Evolutionary conservation across 2,797 vertebrate genomes (phyloP).

Genomic region (Scyliorhinus canicula): DNA sequence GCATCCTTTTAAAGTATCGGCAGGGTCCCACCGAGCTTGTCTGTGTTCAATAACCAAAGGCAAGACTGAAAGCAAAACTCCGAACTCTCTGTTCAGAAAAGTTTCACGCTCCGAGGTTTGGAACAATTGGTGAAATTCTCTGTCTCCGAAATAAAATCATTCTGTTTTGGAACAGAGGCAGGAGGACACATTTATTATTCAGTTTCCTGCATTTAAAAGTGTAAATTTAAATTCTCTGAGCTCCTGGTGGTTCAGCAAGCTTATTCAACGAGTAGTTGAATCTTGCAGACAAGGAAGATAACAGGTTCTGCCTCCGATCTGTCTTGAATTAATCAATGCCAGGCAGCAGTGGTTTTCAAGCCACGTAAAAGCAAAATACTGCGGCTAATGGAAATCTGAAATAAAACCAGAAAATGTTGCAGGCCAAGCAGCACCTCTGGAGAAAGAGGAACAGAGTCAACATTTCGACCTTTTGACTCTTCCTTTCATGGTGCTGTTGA

Average conservation of each 20-base stretch:
- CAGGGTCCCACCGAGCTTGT: not conserved
- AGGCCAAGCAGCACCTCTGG: not conserved
- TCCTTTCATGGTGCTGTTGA: not conserved
- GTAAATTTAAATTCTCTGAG: not conserved
- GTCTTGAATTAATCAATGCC: not conserved
- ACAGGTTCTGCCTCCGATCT: not conserved
- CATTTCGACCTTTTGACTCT: not conserved
- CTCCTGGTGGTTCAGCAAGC: not conserved
- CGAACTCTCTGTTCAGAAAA: not conserved
- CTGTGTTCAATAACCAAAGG: not conserved
- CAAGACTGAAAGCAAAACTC: not conserved
- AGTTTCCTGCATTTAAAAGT: not conserved
- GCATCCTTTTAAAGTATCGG: not conserved
- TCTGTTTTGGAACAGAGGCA: not conserved
- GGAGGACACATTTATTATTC: too few species aligned
- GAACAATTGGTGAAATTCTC: not conserved
- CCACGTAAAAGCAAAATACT: not conserved
- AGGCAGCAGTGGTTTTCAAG: not conserved
- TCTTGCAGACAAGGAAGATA: not conserved
- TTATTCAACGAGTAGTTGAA: not conserved
- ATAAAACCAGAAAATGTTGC: not conserved
- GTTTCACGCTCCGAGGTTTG: not conserved
- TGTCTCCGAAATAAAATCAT: not conserved
- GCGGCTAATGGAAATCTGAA: not conserved
- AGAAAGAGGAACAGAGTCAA: too few species aligned